Base-by-base conservation (phyloP, 2,113 vertebrate genomes). In the Lathamus discolor region DNA sequence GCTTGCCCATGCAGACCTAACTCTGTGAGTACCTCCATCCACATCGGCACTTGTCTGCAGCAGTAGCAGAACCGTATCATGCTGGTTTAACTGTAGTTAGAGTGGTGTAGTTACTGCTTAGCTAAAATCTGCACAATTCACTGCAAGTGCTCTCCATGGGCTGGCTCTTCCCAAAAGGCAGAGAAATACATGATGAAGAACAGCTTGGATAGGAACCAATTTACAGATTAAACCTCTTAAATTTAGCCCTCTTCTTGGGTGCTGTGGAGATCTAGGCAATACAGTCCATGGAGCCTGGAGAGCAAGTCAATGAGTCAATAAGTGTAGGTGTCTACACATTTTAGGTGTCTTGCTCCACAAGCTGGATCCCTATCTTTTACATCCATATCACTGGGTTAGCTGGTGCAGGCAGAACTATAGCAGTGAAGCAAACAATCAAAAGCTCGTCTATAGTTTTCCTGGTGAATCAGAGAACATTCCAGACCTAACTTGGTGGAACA, bases 161-260 rank as follows among this genome's bases (percentile, higher is more conserved):
- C n/a, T 52, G 15, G 17, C 51, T 66, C 33, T 54, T 85, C 93
- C 85, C 93, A 66, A 81, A 83, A 72, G 85, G 64, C 81, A 67
- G 64, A 72, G 57, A 61, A 66, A 76, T n/a, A 31, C 4, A 39
- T 12, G 51, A 43, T 55, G 69, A 76, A 39, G 67, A 83, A 76
- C 49, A 27, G 39, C 63, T 81, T 70, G 63, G 29, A 8, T 52
- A 70, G 23, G 43, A 64, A 37, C 39, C 67, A 33, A 43, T 1
- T 76, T 70, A 49, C 39, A 70, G 39, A 29, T 66, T 59, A 23
- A 70, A 91, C 28, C 6, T 25, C 25, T 64, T 57, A 43, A 41
- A 74, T 35, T 59, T 64, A 20, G 43, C 18, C 31, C n/a, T 75
- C 29, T 70, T 0, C 27, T 54, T 81, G 68, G 7, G 11, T 64